Base-by-base conservation (phyloP, 2,113 vertebrate species). In the Xenotilapia caudafasciata region DNA sequence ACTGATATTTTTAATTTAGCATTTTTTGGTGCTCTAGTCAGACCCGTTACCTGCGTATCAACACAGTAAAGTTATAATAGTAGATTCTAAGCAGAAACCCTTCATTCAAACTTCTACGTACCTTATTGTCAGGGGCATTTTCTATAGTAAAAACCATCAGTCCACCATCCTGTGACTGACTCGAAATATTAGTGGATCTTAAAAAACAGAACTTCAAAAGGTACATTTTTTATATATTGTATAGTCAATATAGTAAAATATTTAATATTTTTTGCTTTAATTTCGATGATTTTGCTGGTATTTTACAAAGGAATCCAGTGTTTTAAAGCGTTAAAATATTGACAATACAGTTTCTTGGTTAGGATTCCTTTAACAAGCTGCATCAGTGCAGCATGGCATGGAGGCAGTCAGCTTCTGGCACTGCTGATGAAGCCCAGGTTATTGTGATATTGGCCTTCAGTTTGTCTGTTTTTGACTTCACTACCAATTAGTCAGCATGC, bases 261-360 rank as follows among this genome's bases (percentile, higher is more conserved):
- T 26, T 73, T 45, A 6, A 26, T 0, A 8, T 45, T 3, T 45
- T 26, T 45, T 0, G 8, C 0, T 73, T 0, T 10, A 15, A 70
- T 42, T 26, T 73, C 0, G 5, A 45, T 15, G 13, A 73, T 26
- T 45, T 9, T 73, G 3, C 8, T 45, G 1, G 13, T 73, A 0
- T 23, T 40, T 70, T 21, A 23, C 4, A 42, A 26, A 73, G 40
- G 14, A 73, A 15, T 73, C 13, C 7, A 42, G 38, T 73, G 23
- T 73, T 26, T 73, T 45, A 26, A 45, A 73, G 7, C 0, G 0
- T 73, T 73, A 73, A 6, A 73, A 15, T 45, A 45, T 45, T 0
- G 40, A 17, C 40, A 17, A 0, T 73, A 73, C 0, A 15, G 35
- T 45, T 33, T 17, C 68, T 73, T 45, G 40, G 68, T 73, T 73